Percentiles rank a stretch among this genome's conserved stretches.
Evolutionary conservation across 2,888 invertebrate genomes (phyloP).

Genomic region (Nomada ruficornis): DNA sequence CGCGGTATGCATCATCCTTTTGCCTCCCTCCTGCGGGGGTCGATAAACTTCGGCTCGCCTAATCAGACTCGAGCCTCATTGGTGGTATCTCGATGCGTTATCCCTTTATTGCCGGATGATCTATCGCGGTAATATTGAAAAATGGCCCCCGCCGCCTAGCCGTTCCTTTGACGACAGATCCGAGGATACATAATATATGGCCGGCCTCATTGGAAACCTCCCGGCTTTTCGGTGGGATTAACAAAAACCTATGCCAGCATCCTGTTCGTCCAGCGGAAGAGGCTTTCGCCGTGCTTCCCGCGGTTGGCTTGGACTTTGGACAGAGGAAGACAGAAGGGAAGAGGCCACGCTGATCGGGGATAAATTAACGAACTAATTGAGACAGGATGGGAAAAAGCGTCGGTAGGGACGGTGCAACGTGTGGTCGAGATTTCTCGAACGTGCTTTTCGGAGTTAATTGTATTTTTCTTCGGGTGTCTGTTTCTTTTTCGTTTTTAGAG

Average conservation of each 20-base stretch:
- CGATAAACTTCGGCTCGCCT: constrained; percentile 70
- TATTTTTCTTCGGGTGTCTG: neutral
- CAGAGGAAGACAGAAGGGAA: neutral
- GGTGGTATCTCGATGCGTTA: constrained; percentile 69
- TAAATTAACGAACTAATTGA: constrained; percentile 42
- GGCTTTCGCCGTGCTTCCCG: constrained; percentile 10
- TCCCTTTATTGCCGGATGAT: constrained; percentile 75
- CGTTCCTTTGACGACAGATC: constrained; percentile 73
- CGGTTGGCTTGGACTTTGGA: neutral
- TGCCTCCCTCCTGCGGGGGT: constrained; percentile 60
- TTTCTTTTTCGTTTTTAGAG: neutral
- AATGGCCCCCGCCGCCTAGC: constrained; percentile 67
- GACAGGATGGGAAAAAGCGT: constrained; percentile 8
- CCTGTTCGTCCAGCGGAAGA: constrained; percentile 35
- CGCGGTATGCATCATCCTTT: constrained; percentile 71
- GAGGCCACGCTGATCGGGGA: constrained; percentile 3
- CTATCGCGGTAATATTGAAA: constrained; percentile 77
- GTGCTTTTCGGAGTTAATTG: neutral
- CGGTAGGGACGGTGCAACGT: neutral
- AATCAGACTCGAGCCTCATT: constrained; percentile 72
- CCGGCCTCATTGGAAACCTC: constrained; percentile 56
- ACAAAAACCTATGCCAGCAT: constrained; percentile 60
- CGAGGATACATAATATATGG: constrained; percentile 73
- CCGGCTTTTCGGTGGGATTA: constrained; percentile 65
- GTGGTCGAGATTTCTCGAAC: neutral